Evolutionary conservation across 1,140 invertebrate genomes (phyloP).

Genomic region (Holcopasites calliopsidis): DNA sequence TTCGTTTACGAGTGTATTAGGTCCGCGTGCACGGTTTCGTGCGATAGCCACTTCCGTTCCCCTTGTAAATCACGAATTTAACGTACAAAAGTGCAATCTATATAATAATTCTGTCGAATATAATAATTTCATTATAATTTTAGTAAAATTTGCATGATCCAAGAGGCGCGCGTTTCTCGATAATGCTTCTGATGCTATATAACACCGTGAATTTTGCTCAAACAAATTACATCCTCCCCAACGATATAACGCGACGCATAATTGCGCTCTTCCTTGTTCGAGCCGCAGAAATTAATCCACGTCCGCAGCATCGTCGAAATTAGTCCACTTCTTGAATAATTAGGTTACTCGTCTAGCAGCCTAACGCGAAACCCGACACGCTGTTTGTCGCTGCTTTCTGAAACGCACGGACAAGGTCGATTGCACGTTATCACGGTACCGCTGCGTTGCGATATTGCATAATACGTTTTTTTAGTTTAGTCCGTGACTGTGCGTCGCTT

Average conservation of each 20-base stretch:
- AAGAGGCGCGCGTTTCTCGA: neutral
- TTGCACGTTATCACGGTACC: conserved; percentile 3
- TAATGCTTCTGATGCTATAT: no score
- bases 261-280: conserved; percentile 46
- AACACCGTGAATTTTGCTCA: no score
- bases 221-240: conserved; percentile 8
- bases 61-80: conserved; percentile 65
- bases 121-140: neutral
- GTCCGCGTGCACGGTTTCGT: conserved; percentile 57
- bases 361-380: conserved; percentile 38
- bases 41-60: conserved; percentile 72
- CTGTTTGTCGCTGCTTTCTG: conserved; percentile 34
- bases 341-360: conserved; percentile 28
- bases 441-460: conserved; percentile 28
- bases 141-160: neutral
- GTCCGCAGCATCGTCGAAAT: conserved; percentile 19
- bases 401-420: conserved; percentile 36
- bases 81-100: no score
- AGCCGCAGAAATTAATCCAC: conserved; percentile 24
- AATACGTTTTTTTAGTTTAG: neutral
- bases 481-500: neutral
- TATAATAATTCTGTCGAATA: no score
- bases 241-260: conserved; percentile 14
- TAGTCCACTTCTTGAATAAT: conserved; percentile 48
- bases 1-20: conserved; percentile 69